Evolutionary conservation across 92 coral and sea anemone species (phyloP).

Genomic region (Actinernus sp.): DNA sequence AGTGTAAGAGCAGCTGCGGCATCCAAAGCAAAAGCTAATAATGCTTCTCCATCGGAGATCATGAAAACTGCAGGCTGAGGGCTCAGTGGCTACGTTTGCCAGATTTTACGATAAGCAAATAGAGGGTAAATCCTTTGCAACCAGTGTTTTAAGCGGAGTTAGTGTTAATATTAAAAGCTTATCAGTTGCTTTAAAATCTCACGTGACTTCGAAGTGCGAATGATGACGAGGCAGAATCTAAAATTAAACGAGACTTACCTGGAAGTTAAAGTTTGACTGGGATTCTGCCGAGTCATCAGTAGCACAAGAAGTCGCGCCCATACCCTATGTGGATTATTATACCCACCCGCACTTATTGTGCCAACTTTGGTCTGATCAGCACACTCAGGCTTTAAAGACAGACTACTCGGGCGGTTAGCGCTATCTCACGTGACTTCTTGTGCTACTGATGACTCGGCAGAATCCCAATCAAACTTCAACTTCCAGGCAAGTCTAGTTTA

Average conservation of each 20-base stretch:
- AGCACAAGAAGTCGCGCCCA: conserved; percentile 73
- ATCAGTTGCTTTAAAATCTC: conserved; percentile 78
- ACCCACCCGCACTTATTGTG: neutral
- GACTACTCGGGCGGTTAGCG: neutral
- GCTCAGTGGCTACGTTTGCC: conserved; percentile 50
- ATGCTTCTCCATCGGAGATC: conserved; percentile 45
- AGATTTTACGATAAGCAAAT: conserved; percentile 53
- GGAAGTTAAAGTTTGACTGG: conserved; percentile 76
- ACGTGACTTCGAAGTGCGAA: conserved; percentile 57
- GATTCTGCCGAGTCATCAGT: conserved; percentile 72
- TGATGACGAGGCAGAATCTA: conserved; percentile 49
- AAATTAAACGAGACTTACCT: conserved; percentile 60
- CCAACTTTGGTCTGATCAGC: neutral
- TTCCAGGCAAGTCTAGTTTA: neutral
- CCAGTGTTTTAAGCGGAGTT: no score
- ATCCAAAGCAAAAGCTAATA: conserved; percentile 49
- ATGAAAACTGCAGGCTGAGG: conserved; percentile 74
- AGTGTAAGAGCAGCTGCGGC: conserved; percentile 61
- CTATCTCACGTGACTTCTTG: neutral
- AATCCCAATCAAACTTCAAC: conserved; percentile 1
- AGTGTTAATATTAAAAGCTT: neutral
- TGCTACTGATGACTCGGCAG: no score
- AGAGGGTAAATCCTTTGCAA: no score
- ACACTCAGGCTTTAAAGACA: conserved; percentile 1
- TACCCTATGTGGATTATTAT: neutral